Conservation (phyloP, 2,888 invertebrate genomes). For the Nipponacmea schrenckii region DNA sequence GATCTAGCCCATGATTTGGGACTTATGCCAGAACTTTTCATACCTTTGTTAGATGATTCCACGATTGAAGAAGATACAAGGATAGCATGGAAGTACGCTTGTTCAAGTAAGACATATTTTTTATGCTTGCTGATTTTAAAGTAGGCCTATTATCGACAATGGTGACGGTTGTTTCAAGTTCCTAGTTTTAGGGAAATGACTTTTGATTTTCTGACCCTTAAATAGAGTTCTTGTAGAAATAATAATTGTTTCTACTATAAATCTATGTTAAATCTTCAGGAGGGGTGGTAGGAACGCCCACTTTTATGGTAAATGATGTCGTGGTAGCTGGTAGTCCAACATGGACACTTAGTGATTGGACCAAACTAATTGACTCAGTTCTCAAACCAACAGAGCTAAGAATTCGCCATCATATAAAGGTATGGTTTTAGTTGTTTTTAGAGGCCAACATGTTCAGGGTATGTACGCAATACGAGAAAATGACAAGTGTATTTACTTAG, state of each 20-base stretch:
- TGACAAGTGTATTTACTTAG: no score
- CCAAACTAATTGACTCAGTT: slow-evolving; percentile 44
- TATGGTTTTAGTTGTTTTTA: no score
- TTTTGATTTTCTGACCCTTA: no score
- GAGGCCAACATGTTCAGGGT: neutral
- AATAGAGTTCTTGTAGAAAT: no score
- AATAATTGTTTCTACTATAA: no score
- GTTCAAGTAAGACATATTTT: slow-evolving; percentile 36
- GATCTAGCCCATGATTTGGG: slow-evolving; percentile 27
- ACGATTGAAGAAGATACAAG: slow-evolving; percentile 37
- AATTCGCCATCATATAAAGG: no score
- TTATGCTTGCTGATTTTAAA: no score
- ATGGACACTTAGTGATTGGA: slow-evolving; percentile 47
- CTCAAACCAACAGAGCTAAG: neutral
- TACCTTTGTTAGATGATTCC: slow-evolving; percentile 21
- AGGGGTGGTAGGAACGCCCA: slow-evolving; percentile 44
- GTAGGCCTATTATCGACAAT: no score
- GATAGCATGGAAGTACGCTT: slow-evolving; percentile 51
- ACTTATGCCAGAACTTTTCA: slow-evolving; percentile 19
- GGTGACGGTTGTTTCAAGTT: no score
- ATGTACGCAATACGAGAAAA: no score
- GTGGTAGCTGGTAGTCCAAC: slow-evolving; percentile 36
- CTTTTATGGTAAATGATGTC: slow-evolving; percentile 48
- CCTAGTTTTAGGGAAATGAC: no score
- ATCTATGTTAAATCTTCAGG: slow-evolving; percentile 30